Conservation (phyloP, 1,140 invertebrate species). For the Drosophila santomea region DNA sequence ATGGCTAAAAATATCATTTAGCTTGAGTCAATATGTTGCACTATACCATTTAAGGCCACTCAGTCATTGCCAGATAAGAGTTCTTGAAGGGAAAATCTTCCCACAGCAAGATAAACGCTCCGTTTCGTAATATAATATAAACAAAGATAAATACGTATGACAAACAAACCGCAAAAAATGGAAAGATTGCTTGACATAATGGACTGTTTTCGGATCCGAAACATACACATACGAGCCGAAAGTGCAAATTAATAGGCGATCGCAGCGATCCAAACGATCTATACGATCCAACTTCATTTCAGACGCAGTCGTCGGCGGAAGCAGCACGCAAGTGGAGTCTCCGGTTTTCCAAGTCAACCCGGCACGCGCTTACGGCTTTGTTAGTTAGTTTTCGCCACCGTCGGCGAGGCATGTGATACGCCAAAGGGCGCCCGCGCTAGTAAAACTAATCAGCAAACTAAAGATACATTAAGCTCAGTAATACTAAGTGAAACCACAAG, state of each 20-base stretch:
- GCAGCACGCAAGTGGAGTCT: conserved; percentile 18
- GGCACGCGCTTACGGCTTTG: conserved; percentile 41
- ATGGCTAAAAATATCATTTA: not conserved
- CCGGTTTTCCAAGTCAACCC: conserved; percentile 14
- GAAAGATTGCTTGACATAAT: conserved; percentile 6
- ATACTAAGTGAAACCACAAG: not conserved
- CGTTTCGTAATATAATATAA: conserved; percentile 62
- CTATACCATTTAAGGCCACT: not conserved
- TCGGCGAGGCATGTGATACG: conserved; percentile 40
- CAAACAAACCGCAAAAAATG: conserved; percentile 35
- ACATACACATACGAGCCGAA: conserved; percentile 21
- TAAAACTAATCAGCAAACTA: conserved; percentile 23
- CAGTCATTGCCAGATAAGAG: conserved; percentile 44
- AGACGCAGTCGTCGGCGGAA: conserved; percentile 13
- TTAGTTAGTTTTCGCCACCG: conserved; percentile 31
- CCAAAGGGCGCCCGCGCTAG: conserved; percentile 30
- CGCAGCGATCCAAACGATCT: conserved; percentile 29
- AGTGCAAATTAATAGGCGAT: conserved; percentile 53
- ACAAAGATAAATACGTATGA: conserved; percentile 62
- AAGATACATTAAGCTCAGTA: not conserved
- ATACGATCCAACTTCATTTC: conserved; percentile 21
- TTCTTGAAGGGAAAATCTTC: conserved; percentile 55
- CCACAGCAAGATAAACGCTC: conserved; percentile 50
- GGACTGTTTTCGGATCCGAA: conserved; percentile 3
- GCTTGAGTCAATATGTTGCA: not conserved